phyloP scores from a whole-genome alignment of 2,113 vertebrate genomes.

The Cichladusa arquata region DNA sequence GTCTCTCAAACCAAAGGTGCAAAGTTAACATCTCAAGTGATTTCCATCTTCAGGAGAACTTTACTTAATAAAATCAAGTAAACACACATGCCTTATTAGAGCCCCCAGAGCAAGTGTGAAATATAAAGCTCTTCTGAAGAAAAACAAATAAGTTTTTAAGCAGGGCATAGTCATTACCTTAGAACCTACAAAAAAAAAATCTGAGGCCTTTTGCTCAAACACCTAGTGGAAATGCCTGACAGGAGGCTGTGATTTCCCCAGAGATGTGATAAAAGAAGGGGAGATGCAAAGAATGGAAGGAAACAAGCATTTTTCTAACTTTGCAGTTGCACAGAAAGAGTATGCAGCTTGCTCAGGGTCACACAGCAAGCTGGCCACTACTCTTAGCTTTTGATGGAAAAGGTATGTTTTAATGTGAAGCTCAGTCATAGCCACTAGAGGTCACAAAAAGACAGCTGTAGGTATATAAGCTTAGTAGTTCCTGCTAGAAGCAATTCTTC shows the following conservation, averaged over 20 bases:
- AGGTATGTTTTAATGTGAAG: neutral
- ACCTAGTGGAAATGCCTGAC: neutral
- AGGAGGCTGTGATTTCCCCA: neutral
- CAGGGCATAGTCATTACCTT: neutral
- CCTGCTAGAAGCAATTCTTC: neutral
- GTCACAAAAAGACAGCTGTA: slow-evolving; percentile 48
- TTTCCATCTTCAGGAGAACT: neutral
- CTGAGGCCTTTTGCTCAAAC: neutral
- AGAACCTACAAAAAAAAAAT: neutral
- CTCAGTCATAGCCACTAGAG: slow-evolving; percentile 52
- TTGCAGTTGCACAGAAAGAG: neutral
- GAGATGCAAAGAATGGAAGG: neutral
- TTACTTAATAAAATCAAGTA: neutral
- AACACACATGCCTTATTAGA: neutral
- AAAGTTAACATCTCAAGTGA: neutral
- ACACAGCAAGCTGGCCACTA: neutral
- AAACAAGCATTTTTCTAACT: neutral
- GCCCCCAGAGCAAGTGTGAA: neutral
- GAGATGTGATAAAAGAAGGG: neutral
- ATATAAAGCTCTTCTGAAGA: neutral
- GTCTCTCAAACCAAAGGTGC: neutral
- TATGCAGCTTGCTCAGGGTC: neutral
- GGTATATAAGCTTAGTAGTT: neutral
- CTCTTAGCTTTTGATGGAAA: neutral
- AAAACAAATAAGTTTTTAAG: neutral